Evolutionary conservation across 53 echinoderm and acorn worm species (phyloP), one percentile per base, ranked within the genome.

Genomic region (Stichopus horrens): DNA sequence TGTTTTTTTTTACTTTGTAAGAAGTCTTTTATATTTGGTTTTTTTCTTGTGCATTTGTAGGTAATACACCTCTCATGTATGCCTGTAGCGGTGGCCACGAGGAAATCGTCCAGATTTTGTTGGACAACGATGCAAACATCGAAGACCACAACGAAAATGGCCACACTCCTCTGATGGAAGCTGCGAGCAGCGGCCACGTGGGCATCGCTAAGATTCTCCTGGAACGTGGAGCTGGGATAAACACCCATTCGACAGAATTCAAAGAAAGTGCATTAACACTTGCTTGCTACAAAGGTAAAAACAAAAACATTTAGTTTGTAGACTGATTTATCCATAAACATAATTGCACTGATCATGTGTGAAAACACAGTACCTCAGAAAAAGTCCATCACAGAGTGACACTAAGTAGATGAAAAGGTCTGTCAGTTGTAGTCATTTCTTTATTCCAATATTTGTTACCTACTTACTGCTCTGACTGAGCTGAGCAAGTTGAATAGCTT

Each of bases 111-210:
- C 92, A 95, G 88, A 88, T 97, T 23, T 86, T 97, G 21, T 84
- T 94, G 8, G 98, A 97, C 83, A 91, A 94, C 54, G 95, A 92
- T 4, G 95, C 95, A 73, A 95, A 97, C 91, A 94, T 97, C 58
- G 98, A 97, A 90, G 98, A 97, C 86, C 95, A 95, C 86, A 97
- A 97, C 71, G 98, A 97, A 89, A 97, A 97, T 88, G 98, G 98
- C 11, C 98, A 97, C 92, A 97, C 98, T 56, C 98, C 97, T 3
- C 90, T 97, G 71, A 97, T 97, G 98, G 98, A 97, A 75, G 98
- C 98, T 9, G 95, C 98, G 54, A 97, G 98, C 74, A 94, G 95
- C 21, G 98, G 95, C 2, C 95, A 97, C 37, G 94, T 95, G 14
- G 92, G 88, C 66, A 92, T 95, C n/a, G 93, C 95, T 74, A 91